Percentiles rank a stretch among this genome's conserved stretches.
phyloP scores from a whole-genome alignment of 2,797 vertebrate species.

The Intellagama lesueurii region DNA sequence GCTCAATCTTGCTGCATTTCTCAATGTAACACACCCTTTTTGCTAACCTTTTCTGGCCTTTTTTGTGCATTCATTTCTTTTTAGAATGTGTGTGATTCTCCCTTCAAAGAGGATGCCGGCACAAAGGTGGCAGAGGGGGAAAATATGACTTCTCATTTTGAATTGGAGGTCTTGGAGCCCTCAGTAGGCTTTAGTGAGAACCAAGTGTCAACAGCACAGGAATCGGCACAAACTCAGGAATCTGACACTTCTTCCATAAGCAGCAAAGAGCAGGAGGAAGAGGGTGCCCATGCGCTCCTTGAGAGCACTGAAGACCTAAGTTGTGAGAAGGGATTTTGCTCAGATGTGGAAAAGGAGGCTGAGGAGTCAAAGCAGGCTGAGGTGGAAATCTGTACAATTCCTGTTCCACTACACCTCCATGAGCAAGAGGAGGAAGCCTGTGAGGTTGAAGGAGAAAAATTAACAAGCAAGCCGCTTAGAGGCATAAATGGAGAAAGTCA shows the following conservation, averaged over 20 bases:
- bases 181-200: conserved; percentile 73
- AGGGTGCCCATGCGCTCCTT: conserved; percentile 59
- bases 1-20: conserved; percentile 57
- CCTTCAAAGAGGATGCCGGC: conserved; percentile 76
- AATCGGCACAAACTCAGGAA: conserved; percentile 63
- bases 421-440: conserved; percentile 68
- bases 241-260: conserved; percentile 68
- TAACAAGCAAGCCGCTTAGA: conserved; percentile 65
- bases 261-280: conserved; percentile 64
- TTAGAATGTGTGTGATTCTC: conserved; percentile 78
- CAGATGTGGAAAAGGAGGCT: conserved; percentile 65
- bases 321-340: conserved; percentile 62
- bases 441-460: conserved; percentile 69
- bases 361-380: conserved; percentile 53
- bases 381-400: conserved; percentile 46
- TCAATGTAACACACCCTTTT: conserved; percentile 41
- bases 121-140: conserved; percentile 70
- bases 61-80: conserved; percentile 79
- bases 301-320: conserved; percentile 64
- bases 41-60: conserved; percentile 57
- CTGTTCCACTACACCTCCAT: conserved; percentile 63
- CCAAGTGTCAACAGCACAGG: conserved; percentile 59
- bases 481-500: conserved; percentile 66
- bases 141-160: conserved; percentile 67
- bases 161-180: conserved; percentile 71